These are phyloP conservation scores for Blennius ocellaris DNA, from an alignment of 2,113 vertebrate genomes.

Conservation along the genomic window DNA sequence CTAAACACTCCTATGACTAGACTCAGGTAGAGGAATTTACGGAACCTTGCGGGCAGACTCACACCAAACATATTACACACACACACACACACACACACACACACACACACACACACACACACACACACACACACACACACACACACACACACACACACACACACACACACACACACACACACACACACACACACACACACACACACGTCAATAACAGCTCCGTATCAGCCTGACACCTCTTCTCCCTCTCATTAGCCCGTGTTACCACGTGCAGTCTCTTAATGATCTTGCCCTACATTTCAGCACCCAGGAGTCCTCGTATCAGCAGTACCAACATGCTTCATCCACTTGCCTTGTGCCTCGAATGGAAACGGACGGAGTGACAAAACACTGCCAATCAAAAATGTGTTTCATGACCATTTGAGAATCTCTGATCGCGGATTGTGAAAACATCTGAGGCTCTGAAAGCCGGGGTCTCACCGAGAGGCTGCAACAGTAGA, in stretches of 20 bases:
- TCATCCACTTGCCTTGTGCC: slow-evolving; percentile 52
- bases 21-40: too few relatives aligned
- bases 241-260: neutral
- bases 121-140: too few relatives aligned
- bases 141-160: too few relatives aligned
- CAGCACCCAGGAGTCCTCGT: slow-evolving; percentile 44
- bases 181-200: too few relatives aligned
- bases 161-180: too few relatives aligned
- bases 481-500: slow-evolving; percentile 53
- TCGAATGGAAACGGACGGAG: slow-evolving; percentile 66
- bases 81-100: too few relatives aligned
- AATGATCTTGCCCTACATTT: slow-evolving; percentile 55
- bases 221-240: neutral
- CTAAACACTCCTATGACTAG: too few relatives aligned
- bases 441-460: slow-evolving; percentile 67
- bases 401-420: slow-evolving; percentile 70
- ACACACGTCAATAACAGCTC: neutral
- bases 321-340: slow-evolving; percentile 47
- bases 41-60: too few relatives aligned
- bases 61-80: too few relatives aligned
- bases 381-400: slow-evolving; percentile 79
- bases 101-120: too few relatives aligned
- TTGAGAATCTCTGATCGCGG: slow-evolving; percentile 68
- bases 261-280: slow-evolving; percentile 30
- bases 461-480: slow-evolving; percentile 60